Evolutionary conservation across 2,797 vertebrate genomes (phyloP).

Genomic region (Acipenser transmontanus): DNA sequence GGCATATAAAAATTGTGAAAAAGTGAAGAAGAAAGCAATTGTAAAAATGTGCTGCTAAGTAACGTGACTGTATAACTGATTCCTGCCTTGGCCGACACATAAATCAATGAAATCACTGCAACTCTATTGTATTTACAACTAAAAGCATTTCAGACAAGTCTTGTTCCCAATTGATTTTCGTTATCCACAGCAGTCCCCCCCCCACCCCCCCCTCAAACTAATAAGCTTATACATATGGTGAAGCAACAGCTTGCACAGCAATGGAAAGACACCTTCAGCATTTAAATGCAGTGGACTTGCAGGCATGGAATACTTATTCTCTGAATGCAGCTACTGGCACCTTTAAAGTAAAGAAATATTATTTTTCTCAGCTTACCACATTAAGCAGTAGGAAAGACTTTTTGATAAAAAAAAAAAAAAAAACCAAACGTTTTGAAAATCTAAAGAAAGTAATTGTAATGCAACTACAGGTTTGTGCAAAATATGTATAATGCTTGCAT

Average conservation of each 20-base stretch:
- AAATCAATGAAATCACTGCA: constrained; percentile 44
- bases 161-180: neutral
- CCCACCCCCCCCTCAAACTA: neutral
- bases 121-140: constrained; percentile 39
- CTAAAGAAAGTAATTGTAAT: no score
- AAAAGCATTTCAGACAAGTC: neutral
- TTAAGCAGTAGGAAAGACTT: no score
- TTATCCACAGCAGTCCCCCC: neutral
- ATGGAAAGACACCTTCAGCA: neutral
- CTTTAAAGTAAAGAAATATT: neutral
- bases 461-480: no score
- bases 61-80: constrained; percentile 36
- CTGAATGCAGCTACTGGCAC: neutral
- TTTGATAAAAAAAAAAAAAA: no score
- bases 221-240: neutral
- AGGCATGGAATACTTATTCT: neutral
- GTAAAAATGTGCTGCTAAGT: constrained; percentile 17
- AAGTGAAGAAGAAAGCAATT: constrained; percentile 11
- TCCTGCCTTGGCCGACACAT: constrained; percentile 38
- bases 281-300: neutral
- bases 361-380: no score
- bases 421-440: no score
- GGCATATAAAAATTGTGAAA: neutral
- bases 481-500: no score
- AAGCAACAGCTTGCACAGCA: neutral